These are phyloP conservation scores for Brachyopa scutellaris DNA, from an alignment of 2,888 invertebrate genomes.

Conservation along the genomic window DNA sequence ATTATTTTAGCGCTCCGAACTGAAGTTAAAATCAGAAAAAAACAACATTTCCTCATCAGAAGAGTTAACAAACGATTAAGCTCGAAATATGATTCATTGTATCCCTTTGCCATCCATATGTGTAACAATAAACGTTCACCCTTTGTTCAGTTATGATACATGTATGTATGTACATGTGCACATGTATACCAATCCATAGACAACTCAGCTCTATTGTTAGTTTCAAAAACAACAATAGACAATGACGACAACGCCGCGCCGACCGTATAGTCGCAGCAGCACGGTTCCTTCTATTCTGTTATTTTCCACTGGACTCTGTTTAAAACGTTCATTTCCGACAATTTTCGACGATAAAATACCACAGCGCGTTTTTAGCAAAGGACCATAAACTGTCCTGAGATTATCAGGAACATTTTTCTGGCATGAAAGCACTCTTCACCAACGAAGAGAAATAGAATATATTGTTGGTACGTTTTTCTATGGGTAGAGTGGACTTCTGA, in stretches of 20 bases:
- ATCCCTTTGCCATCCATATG: conserved; percentile 3
- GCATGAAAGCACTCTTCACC: conserved; percentile 64
- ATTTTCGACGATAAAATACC: conserved; percentile 63
- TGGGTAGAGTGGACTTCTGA: conserved; percentile 57
- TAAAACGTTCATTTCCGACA: conserved; percentile 54
- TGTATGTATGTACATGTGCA: not conserved
- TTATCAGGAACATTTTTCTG: conserved; percentile 66
- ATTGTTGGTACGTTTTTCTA: conserved; percentile 52
- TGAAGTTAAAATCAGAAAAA: too few species aligned
- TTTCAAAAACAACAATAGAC: conserved; percentile 35
- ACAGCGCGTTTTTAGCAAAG: conserved; percentile 49
- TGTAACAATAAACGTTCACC: conserved; percentile 11
- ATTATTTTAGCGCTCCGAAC: too few species aligned
- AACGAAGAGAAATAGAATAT: conserved; percentile 51
- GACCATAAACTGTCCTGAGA: conserved; percentile 61
- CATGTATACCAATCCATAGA: not conserved
- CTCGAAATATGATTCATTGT: conserved; percentile 27
- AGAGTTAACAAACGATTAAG: conserved; percentile 25
- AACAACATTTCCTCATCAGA: conserved; percentile 23
- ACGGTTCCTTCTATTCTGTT: conserved; percentile 36
- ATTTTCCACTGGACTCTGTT: conserved; percentile 45
- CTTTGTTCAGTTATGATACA: too few species aligned
- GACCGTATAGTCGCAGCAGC: too few species aligned
- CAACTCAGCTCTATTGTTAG: conserved; percentile 12
- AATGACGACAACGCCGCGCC: conserved; percentile 23